These are phyloP conservation scores for Atrichornis clamosus DNA, from an alignment of 2,113 vertebrate genomes.

Conservation along the genomic window DNA sequence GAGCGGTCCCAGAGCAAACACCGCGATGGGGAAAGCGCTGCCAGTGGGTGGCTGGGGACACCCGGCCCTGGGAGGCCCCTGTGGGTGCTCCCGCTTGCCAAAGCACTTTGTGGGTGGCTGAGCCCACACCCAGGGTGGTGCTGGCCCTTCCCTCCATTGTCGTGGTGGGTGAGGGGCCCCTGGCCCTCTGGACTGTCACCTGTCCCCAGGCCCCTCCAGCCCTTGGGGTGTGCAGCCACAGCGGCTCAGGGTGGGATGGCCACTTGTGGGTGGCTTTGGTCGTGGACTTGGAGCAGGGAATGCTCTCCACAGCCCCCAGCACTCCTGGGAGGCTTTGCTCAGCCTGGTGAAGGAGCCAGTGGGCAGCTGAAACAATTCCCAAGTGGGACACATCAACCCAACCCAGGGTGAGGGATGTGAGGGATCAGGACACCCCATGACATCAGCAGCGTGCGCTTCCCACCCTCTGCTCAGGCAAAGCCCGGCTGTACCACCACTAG, in stretches of 20 bases:
- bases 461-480: not conserved
- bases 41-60: not conserved
- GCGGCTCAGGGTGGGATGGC: rapidly evolving
- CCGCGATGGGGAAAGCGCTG: not conserved
- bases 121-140: not conserved
- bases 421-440: not conserved
- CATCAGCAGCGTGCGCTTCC: not conserved
- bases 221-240: not conserved
- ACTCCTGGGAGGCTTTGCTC: rapidly evolving
- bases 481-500: rapidly evolving
- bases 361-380: not conserved
- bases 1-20: not conserved
- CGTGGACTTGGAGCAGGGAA: rapidly evolving
- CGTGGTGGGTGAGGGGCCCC: rapidly evolving
- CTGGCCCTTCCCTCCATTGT: not conserved
- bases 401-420: rapidly evolving
- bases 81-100: not conserved
- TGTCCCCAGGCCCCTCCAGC: not conserved
- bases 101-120: not conserved
- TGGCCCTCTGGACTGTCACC: not conserved
- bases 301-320: not conserved
- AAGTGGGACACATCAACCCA: not conserved
- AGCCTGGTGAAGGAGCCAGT: not conserved
- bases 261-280: rapidly evolving
- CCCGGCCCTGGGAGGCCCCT: not conserved